Evolutionary conservation across 2,888 invertebrate species (phyloP).

Genomic region (Drosophila pegasa): DNA sequence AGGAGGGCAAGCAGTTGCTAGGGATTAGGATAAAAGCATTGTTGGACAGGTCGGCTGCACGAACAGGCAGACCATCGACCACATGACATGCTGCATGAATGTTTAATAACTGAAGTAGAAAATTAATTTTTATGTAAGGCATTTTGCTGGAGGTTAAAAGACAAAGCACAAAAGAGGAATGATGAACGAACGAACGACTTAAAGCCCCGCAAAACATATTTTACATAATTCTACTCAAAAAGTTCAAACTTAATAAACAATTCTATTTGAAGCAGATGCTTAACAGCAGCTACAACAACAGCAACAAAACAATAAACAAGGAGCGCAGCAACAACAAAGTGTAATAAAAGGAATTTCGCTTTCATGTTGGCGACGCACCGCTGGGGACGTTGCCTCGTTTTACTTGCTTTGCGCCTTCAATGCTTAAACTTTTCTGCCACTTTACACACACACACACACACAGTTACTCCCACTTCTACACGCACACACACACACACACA

Average conservation of each 20-base stretch:
- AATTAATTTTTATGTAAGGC: slow-evolving; percentile 61
- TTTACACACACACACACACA: slow-evolving; percentile 29
- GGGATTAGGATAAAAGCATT: slow-evolving; percentile 54
- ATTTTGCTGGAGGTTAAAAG: slow-evolving; percentile 27
- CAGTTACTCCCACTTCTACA: slow-evolving; percentile 8
- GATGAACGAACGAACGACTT: background rate
- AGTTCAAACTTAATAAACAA: slow-evolving; percentile 76
- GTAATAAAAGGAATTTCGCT: slow-evolving; percentile 77
- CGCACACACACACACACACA: slow-evolving; percentile 1
- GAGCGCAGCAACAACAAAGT: slow-evolving; percentile 41
- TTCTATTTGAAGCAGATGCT: slow-evolving; percentile 73
- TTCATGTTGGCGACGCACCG: slow-evolving; percentile 69
- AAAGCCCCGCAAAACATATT: slow-evolving; percentile 67
- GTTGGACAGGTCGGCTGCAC: slow-evolving; percentile 5
- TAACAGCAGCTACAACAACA: slow-evolving; percentile 42
- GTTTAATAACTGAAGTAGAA: slow-evolving; percentile 69
- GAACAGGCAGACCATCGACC: slow-evolving; percentile 20
- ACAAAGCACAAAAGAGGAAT: slow-evolving; percentile 30
- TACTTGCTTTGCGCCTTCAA: slow-evolving; percentile 34
- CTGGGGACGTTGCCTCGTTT: slow-evolving; percentile 35
- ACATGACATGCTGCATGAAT: slow-evolving; percentile 42
- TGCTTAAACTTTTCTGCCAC: slow-evolving; percentile 53
- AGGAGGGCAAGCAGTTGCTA: slow-evolving; percentile 43
- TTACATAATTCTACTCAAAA: slow-evolving; percentile 70
- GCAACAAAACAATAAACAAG: slow-evolving; percentile 19